Evolutionary conservation across 2,888 invertebrate genomes (phyloP).

Genomic region (Drosophila prolongata): DNA sequence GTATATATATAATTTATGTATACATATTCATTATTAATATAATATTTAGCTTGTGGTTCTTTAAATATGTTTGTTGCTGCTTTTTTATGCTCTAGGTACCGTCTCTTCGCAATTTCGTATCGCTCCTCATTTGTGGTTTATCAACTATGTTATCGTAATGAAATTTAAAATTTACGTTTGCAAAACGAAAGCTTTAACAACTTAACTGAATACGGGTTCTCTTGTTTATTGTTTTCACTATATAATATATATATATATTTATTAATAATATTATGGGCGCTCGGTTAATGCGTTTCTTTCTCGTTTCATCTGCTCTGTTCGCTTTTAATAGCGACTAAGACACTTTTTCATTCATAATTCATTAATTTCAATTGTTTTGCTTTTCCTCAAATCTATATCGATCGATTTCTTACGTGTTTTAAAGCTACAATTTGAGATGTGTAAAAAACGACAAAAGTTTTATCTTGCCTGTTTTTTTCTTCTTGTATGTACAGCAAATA

Average conservation of each 20-base stretch:
- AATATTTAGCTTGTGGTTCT: constrained; percentile 68
- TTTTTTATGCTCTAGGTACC: constrained; percentile 75
- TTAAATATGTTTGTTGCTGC: constrained; percentile 73
- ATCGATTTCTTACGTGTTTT: constrained; percentile 63
- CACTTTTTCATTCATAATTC: constrained; percentile 72
- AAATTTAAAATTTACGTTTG: constrained; percentile 71
- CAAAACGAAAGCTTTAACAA: constrained; percentile 78
- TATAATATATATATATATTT: constrained; percentile 44
- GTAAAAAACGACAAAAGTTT: constrained; percentile 42
- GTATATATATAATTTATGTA: constrained; percentile 38
- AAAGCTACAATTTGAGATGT: constrained; percentile 78
- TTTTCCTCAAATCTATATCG: constrained; percentile 41
- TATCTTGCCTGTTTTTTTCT: constrained; percentile 27
- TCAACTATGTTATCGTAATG: constrained; percentile 44
- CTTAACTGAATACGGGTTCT: constrained; percentile 60
- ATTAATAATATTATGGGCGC: constrained; percentile 54
- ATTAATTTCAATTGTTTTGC: constrained; percentile 48
- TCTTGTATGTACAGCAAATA: constrained; percentile 66
- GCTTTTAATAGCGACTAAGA: constrained; percentile 78
- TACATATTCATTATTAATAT: constrained; percentile 60
- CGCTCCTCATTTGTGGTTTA: constrained; percentile 18
- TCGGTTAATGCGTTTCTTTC: constrained; percentile 53
- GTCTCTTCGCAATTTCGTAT: constrained; percentile 6
- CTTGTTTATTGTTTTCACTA: constrained; percentile 46
- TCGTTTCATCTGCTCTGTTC: constrained; percentile 32